Conservation (phyloP, 2,113 vertebrate genomes). For the Plecotus auritus region DNA sequence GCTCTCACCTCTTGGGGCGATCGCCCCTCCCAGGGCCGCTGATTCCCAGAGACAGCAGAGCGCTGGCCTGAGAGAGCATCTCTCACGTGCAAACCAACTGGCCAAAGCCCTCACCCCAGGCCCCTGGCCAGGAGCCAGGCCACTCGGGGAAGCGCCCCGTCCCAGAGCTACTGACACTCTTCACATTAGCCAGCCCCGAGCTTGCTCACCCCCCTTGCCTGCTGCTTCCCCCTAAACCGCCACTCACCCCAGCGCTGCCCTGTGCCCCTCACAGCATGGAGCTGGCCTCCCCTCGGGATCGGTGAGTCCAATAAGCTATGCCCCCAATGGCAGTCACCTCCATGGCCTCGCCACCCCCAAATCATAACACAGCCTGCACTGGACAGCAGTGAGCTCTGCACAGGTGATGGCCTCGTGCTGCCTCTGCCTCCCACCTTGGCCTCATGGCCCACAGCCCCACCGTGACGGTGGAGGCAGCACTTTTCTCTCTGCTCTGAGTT, state of each 20-base stretch:
- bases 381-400: neutral
- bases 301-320: neutral
- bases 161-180: too few species aligned
- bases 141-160: neutral
- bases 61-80: neutral
- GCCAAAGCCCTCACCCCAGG: neutral
- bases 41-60: neutral
- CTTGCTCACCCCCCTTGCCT: neutral
- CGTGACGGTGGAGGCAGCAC: neutral
- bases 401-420: neutral
- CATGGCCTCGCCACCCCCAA: neutral
- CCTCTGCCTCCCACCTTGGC: neutral
- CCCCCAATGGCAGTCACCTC: neutral
- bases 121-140: neutral
- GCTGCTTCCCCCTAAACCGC: neutral
- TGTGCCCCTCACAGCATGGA: fast-evolving
- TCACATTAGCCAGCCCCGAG: too few species aligned
- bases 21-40: neutral
- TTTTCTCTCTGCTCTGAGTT: neutral
- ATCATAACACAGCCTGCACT: neutral
- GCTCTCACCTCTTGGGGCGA: neutral
- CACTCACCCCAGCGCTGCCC: fast-evolving
- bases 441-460: too few species aligned
- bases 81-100: neutral
- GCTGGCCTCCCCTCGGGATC: neutral